phyloP scores from a whole-genome alignment of 2,888 invertebrate species.

The Drosophila limbata region DNA sequence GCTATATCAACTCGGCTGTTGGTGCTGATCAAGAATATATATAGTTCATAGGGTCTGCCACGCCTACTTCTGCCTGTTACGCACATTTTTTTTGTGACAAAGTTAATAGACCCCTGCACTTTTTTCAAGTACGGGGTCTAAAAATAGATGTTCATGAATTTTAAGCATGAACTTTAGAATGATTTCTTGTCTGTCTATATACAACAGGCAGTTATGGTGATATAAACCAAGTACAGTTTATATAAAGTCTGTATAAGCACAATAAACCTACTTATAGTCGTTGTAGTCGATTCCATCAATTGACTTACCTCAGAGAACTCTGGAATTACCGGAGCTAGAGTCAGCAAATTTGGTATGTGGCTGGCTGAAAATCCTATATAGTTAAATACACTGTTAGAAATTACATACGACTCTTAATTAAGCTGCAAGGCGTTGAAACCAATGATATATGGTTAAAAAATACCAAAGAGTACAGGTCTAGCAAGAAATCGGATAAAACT shows the following conservation, averaged over 20 bases:
- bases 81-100: no score
- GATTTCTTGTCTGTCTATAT: no score
- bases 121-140: no score
- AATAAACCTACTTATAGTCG: neutral
- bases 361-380: neutral
- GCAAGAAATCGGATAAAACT: neutral
- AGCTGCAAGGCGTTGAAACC: neutral
- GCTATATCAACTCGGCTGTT: no score
- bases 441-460: neutral
- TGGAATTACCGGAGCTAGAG: neutral
- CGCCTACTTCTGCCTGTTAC: no score
- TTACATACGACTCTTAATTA: no score
- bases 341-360: neutral
- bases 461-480: neutral
- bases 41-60: no score
- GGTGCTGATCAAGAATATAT: no score
- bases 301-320: neutral
- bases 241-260: neutral
- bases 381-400: no score
- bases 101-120: no score
- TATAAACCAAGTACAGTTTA: neutral
- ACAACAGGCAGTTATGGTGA: neutral
- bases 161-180: neutral
- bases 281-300: neutral
- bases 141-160: no score